Evolutionary conservation across 2,113 vertebrate genomes (phyloP), one percentile per base, ranked within the genome.

Genomic region (Acrocephalus kingi): DNA sequence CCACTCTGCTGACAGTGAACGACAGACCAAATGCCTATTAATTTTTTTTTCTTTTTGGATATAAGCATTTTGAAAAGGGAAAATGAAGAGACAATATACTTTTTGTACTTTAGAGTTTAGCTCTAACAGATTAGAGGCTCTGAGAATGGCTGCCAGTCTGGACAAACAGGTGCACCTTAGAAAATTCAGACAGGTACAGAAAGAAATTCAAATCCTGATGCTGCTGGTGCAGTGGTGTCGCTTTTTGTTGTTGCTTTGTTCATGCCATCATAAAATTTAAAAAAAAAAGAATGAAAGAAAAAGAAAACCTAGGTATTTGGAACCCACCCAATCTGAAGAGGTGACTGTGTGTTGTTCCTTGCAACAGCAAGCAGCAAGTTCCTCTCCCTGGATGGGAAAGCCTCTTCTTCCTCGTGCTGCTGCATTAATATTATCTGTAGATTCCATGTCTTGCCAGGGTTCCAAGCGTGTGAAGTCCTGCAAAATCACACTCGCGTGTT

Each of bases 101-200:
- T 79, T 56, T 61, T 72, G n/a, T 59, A 43, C 19, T 41, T 90
- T 24, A 66, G n/a, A 55, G 13, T 78, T 86, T 35, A 77, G 68
- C 37, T 89, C 27, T 78, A 74, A 74, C 27, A 75, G n/a, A 21
- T 89, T 59, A 81, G 73, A 93, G 72, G 93, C 46, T 87, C 43
- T 87, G 73, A 95, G 94, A 98, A 97, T 91, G 97, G 94, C 84
- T 97, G 97, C 94, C 96, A 97, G 94, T 94, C 96, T 95, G 84
- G 39, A 82, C 48, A 86, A 95, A 92, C 51, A 84, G 80, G 80
- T 67, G 64, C 45, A 88, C 87, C 93, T 79, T 59, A 80, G 90
- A 87, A 96, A 95, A 93, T 81, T 94, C 92, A 91, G 89, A 96
- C 46, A 93, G 87, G 91, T 84, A 90, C 62, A 84, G 78, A 87